phyloP scores from a whole-genome alignment of 1,140 invertebrate species.

The Holcopasites calliopsidis region DNA sequence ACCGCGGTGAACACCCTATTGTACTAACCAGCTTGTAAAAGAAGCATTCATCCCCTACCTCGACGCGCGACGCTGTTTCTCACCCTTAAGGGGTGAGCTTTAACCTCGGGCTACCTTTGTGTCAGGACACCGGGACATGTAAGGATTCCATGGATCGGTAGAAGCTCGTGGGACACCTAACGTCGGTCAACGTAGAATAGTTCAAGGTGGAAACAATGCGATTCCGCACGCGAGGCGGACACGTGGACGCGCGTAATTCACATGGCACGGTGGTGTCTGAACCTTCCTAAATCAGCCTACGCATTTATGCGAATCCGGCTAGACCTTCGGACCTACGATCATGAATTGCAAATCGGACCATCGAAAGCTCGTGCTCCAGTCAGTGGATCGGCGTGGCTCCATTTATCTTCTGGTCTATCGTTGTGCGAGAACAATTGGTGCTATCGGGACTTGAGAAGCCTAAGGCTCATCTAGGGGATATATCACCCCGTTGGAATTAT shows the following conservation, averaged over 20 bases:
- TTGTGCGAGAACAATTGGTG: too few relatives aligned
- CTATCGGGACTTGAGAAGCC: too few relatives aligned
- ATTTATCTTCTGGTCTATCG: too few relatives aligned
- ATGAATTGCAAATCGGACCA: slow-evolving; percentile 1
- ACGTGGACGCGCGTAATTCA: neutral
- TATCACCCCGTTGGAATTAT: too few relatives aligned
- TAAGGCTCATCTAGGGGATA: too few relatives aligned
- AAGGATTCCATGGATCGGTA: slow-evolving; percentile 7
- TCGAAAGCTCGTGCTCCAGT: neutral
- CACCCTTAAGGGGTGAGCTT: neutral
- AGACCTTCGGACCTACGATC: neutral
- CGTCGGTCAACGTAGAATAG: neutral
- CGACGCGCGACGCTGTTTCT: neutral
- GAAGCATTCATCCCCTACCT: neutral
- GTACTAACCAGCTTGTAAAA: slow-evolving; percentile 6
- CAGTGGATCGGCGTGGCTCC: neutral
- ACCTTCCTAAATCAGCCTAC: neutral
- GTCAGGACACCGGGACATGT: slow-evolving; percentile 12
- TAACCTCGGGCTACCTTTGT: neutral
- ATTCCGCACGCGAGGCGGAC: neutral
- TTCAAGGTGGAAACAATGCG: neutral
- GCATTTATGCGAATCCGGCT: neutral
- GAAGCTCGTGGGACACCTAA: neutral
- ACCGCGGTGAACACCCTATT: neutral
- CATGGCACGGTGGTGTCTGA: neutral